Conservation (phyloP, 2,113 vertebrate genomes). For the Ptilonorhynchus violaceus region DNA sequence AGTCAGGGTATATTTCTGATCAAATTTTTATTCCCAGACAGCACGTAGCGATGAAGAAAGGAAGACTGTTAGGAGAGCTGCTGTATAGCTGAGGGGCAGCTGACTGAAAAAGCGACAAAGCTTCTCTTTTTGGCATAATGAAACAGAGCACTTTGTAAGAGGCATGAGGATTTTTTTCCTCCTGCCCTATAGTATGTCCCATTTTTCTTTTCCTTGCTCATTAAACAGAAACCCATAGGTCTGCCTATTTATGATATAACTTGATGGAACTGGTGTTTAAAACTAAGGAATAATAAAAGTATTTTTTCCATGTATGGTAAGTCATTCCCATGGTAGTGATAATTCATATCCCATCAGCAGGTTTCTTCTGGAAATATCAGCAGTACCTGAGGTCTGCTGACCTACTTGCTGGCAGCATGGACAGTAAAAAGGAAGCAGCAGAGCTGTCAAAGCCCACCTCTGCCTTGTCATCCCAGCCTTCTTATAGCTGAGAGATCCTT, state of each 20-base stretch:
- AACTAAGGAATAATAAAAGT: not conserved
- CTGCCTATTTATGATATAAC: not conserved
- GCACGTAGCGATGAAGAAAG: not conserved
- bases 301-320: not conserved
- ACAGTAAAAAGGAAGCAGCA: not conserved
- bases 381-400: not conserved
- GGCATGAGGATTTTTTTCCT: not conserved
- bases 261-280: not conserved
- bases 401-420: not conserved
- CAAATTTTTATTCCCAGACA: not conserved
- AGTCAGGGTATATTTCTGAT: not conserved
- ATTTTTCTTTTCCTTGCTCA: not conserved
- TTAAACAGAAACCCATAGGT: not conserved
- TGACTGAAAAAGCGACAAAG: not conserved
- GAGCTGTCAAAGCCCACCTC: not conserved
- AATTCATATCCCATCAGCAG: not conserved
- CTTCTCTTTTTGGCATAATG: not conserved
- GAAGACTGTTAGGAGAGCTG: not conserved
- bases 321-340: not conserved
- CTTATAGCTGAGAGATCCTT: not conserved
- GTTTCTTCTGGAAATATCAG: not conserved
- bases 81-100: not conserved
- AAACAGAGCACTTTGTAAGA: not conserved
- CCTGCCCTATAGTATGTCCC: not conserved
- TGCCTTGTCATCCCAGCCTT: not conserved